phyloP scores from a whole-genome alignment of 1,140 invertebrate genomes.

The Lordiphosa collinella region DNA sequence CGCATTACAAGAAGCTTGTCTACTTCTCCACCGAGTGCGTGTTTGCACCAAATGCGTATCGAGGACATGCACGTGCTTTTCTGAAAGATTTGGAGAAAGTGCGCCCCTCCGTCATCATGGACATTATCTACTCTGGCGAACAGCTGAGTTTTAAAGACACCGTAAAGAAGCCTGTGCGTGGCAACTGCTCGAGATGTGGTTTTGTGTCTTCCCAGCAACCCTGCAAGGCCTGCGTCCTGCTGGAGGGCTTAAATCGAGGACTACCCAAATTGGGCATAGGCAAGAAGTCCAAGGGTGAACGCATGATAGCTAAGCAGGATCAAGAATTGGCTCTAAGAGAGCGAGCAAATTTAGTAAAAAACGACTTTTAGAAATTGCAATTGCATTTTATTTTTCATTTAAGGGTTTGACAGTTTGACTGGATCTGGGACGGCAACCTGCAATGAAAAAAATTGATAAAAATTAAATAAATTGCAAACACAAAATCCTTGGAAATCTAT shows the following conservation, averaged over 20 bases:
- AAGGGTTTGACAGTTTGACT: background rate
- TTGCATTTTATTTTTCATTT: constrained; percentile 16
- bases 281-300: constrained; percentile 89
- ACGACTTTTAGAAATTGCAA: constrained; percentile 65
- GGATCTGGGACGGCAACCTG: constrained; percentile 7
- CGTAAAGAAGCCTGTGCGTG: constrained; percentile 89
- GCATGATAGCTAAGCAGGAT: constrained; percentile 82
- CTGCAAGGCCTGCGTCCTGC: constrained; percentile 97
- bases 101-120: constrained; percentile 95
- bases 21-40: constrained; percentile 99
- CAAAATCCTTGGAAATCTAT: background rate
- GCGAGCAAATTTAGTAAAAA: constrained; percentile 77
- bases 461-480: background rate
- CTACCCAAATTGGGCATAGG: constrained; percentile 92
- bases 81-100: constrained; percentile 98
- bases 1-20: constrained; percentile 97
- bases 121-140: constrained; percentile 98
- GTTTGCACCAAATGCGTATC: constrained; percentile 98
- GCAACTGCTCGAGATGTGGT: constrained; percentile 91
- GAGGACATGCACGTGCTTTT: constrained; percentile 94
- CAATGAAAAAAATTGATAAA: constrained; percentile 12
- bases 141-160: constrained; percentile 89
- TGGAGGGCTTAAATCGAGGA: constrained; percentile 97
- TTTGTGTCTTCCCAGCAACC: constrained; percentile 97
- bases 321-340: constrained; percentile 62